Base-by-base conservation (phyloP, 2,888 invertebrate species). In the Drosophila atripex region DNA sequence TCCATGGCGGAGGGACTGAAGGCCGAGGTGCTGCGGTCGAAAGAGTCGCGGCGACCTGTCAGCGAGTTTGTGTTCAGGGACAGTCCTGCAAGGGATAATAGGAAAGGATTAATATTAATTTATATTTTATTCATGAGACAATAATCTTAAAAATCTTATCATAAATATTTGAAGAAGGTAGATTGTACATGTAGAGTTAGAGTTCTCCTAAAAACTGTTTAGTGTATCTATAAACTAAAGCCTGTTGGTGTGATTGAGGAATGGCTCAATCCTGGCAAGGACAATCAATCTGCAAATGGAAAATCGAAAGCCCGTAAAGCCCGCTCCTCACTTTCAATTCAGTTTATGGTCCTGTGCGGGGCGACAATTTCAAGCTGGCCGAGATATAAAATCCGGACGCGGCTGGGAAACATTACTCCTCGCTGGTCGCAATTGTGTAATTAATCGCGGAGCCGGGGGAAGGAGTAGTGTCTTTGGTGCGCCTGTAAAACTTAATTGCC, bases 1-100 rank as follows among this genome's bases (percentile, higher is more conserved):
- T 95, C 95, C 89, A 95, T 95, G 88, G 95, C 92, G 72, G 95
- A 95, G 59, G 95, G 95, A 77, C 95, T 95, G 89, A 95, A 95
- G 75, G 95, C 95, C 64, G 95, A 95, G 82, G 95, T 95, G 89
- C 95, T 95, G 78, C 95, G 93, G 90, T 95, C 95, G 92, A 95
- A 95, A 25, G 96, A 96, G 91, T 96, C 96, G 73, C 96, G 93
- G 79, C 96, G 93, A 63, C 95, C 95, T 71, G 94, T 93, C 83
- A 94, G 93, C 61, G 94, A 94, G 76, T 92, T 93, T 78, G 94
- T 94, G 91, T 93, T 94, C 86, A 94, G 92, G 70, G 94, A 94
- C 77, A 94, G 92, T 88, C 94, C 94, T 93, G 90, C 0, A 72
- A 53, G 4, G 11, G 21, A 43, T 12, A 12, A 2, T 5, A 3